Base-by-base conservation (phyloP, 1,140 invertebrate genomes). In the Brachionus paranguensis region DNA sequence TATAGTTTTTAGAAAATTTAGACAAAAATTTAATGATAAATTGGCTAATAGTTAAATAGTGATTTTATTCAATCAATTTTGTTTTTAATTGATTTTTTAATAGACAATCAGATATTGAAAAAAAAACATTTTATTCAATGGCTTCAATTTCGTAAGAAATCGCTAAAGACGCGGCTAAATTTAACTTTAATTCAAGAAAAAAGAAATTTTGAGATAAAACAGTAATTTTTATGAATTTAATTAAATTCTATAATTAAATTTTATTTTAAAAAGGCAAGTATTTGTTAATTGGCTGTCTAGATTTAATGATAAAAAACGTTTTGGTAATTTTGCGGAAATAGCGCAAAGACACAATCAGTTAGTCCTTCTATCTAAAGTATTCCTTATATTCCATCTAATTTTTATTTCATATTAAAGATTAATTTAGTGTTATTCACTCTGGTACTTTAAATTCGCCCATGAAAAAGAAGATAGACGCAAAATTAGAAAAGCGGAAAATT, bases 381-480 rank as follows among this genome's bases (percentile, higher is more conserved):
- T 14, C n/a, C 4, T 74, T 10, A 74, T 12, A 47, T 45, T 8
- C 1, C 12, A 37, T 20, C 1, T 60, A 68, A 68, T 68, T 29
- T 27, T 3, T 33, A 68, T 20, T 24, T 27, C 33, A 41, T 37
- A 68, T n/a, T 24, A 33, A 68, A 68, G 17, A 64, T 24, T 64
- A 74, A 14, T 29, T 11, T 27, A 76, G 72, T 76, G 72, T 14
- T 76, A 76, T 50, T 27, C 43, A 8, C 14, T 64, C 1, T 81
- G 78, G 78, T 12, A 45, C 33, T 81, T 33, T 43, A 81, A 81
- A 64, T 65, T 81, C n/a, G 8, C 3, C 7, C 11, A 33, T 47
- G 78, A 81, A 43, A 81, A 81, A 64, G 78, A 81, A 11, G 78
- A 81, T 41, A 17, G 78, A 81, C 78, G 78, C 24, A 65, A 81